These are phyloP conservation scores for Battus philenor DNA, from an alignment of 1,140 invertebrate genomes.

Conservation along the genomic window DNA sequence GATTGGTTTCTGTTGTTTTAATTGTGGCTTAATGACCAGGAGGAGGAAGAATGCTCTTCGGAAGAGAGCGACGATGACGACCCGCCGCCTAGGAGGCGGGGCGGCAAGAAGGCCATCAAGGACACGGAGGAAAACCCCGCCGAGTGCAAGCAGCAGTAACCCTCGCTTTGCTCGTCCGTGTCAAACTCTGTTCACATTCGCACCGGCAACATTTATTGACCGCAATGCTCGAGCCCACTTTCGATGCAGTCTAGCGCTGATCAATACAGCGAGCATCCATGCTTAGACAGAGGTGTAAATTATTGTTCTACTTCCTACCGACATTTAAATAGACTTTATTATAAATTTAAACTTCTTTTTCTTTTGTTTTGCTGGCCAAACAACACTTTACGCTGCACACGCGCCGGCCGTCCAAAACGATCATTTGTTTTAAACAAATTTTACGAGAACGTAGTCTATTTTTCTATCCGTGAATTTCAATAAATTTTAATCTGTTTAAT, in stretches of 20 bases:
- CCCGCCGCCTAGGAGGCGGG: slow-evolving; percentile 39
- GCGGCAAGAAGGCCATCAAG: slow-evolving; percentile 37
- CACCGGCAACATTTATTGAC: neutral
- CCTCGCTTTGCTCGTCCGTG: neutral
- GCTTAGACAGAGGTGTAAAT: no score
- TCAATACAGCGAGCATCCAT: neutral
- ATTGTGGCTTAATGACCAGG: slow-evolving; percentile 26
- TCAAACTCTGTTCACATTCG: neutral
- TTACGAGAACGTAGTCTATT: no score
- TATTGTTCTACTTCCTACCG: no score
- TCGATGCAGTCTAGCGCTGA: neutral
- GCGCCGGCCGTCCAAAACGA: slow-evolving; percentile 7
- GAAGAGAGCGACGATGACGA: slow-evolving; percentile 64
- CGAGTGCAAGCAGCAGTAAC: slow-evolving; percentile 63
- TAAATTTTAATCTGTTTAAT: no score
- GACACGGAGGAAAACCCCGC: slow-evolving; percentile 41
- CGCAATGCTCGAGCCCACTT: neutral
- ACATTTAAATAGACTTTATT: no score
- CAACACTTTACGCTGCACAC: no score
- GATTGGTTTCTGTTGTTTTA: slow-evolving; percentile 2
- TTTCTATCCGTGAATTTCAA: no score
- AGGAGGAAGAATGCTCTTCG: slow-evolving; percentile 64
- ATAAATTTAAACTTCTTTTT: no score
- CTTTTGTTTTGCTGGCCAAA: no score
- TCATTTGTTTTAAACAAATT: no score